phyloP scores from a whole-genome alignment of 2,113 vertebrate species.

The Pithys albifrons region DNA sequence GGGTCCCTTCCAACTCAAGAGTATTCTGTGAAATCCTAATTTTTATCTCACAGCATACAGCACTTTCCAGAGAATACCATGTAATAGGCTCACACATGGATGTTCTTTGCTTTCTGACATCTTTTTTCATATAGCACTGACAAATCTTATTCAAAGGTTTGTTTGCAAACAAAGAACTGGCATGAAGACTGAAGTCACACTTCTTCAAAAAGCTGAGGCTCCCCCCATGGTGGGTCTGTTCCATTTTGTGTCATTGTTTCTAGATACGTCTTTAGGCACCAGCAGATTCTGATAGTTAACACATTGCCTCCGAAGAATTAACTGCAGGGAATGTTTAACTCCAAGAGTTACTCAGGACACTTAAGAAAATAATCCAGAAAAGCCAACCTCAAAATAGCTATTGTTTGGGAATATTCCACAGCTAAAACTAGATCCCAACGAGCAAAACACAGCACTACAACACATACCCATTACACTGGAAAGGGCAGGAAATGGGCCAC shows the following conservation, averaged over 20 bases:
- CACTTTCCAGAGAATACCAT: neutral
- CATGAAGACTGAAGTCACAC: neutral
- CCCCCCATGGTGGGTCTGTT: neutral
- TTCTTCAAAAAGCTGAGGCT: slow-evolving; percentile 10
- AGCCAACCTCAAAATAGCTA: neutral
- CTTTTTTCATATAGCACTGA: neutral
- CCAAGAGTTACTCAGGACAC: neutral
- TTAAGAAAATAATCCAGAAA: neutral
- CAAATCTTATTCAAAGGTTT: slow-evolving; percentile 1
- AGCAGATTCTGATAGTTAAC: neutral
- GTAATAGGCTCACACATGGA: neutral
- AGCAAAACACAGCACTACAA: neutral
- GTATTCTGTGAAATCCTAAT: neutral
- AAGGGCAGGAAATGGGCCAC: neutral
- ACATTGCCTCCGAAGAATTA: slow-evolving; percentile 2
- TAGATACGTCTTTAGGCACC: neutral
- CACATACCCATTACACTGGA: neutral
- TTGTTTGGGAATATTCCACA: neutral
- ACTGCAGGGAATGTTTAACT: neutral
- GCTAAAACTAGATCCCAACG: neutral
- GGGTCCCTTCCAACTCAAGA: neutral
- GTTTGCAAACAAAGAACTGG: slow-evolving; percentile 41
- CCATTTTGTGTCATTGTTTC: slow-evolving; percentile 25
- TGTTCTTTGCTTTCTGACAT: neutral
- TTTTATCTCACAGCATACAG: rapidly evolving